Evolutionary conservation across 2,113 vertebrate species (phyloP).

Genomic region (Trichechus manatus): DNA sequence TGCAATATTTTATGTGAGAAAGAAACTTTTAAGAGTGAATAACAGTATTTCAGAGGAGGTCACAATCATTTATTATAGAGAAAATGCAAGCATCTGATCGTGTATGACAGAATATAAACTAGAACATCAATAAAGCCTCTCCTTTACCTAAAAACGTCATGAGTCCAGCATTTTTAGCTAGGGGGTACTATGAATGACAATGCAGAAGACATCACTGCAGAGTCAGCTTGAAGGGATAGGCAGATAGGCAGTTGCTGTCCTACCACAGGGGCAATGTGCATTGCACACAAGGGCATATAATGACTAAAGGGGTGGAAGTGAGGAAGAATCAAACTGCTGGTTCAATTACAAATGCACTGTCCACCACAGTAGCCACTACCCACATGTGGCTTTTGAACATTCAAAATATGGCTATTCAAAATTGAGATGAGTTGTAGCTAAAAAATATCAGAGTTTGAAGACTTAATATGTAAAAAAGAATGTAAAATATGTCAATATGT

Average conservation of each 20-base stretch:
- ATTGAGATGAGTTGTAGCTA: rapidly evolving
- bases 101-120: rapidly evolving
- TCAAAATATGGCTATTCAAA: rapidly evolving
- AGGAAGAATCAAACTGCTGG: too few species aligned
- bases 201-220: rapidly evolving
- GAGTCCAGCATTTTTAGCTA: not conserved
- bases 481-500: not conserved
- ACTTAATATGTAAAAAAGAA: too few species aligned
- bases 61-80: rapidly evolving
- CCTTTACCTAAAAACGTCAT: rapidly evolving
- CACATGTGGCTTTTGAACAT: rapidly evolving
- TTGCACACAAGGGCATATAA: rapidly evolving
- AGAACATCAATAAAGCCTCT: rapidly evolving
- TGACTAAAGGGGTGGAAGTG: rapidly evolving
- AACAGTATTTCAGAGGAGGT: not conserved
- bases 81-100: not conserved
- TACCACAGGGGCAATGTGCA: rapidly evolving
- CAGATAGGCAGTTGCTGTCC: rapidly evolving
- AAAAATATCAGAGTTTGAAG: rapidly evolving
- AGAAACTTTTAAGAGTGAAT: rapidly evolving
- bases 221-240: not conserved
- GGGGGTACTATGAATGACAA: rapidly evolving
- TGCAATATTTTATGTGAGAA: rapidly evolving
- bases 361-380: rapidly evolving
- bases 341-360: rapidly evolving